These are phyloP conservation scores for Cercocebus atys DNA, from an alignment of 2,113 vertebrate species.

Conservation along the genomic window DNA sequence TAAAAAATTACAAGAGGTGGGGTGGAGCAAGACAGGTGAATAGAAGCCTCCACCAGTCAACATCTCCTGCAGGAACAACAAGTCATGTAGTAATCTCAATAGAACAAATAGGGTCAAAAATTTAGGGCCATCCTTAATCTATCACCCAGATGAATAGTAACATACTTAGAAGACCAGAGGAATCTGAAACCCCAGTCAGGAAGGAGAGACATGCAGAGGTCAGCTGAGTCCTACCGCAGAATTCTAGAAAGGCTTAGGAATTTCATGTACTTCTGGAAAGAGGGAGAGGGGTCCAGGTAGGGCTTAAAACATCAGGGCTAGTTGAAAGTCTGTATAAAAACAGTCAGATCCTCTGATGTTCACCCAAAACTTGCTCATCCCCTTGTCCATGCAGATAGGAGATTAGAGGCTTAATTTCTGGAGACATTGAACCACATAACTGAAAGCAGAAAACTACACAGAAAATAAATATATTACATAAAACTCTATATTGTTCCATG, in stretches of 20 bases:
- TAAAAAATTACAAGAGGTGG: no score
- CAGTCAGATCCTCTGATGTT: neutral
- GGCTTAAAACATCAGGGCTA: neutral
- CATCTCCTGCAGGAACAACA: no score
- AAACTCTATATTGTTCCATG: neutral
- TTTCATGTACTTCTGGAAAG: no score
- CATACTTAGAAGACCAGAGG: neutral
- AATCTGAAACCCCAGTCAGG: neutral
- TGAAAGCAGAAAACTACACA: neutral
- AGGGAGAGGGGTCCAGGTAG: neutral
- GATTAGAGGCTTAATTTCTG: neutral
- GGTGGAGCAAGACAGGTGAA: no score
- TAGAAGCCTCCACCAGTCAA: no score
- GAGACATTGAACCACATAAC: neutral
- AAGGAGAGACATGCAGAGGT: neutral
- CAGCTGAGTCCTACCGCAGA: neutral
- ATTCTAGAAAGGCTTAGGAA: neutral
- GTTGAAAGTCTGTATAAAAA: neutral
- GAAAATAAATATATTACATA: neutral
- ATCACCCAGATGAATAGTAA: neutral
- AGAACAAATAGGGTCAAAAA: neutral
- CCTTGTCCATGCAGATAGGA: neutral
- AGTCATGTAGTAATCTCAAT: neutral
- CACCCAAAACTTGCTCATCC: neutral
- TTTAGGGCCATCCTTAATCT: neutral